Evolutionary conservation across 1,140 invertebrate species (phyloP).

Genomic region (Cherax destructor): DNA sequence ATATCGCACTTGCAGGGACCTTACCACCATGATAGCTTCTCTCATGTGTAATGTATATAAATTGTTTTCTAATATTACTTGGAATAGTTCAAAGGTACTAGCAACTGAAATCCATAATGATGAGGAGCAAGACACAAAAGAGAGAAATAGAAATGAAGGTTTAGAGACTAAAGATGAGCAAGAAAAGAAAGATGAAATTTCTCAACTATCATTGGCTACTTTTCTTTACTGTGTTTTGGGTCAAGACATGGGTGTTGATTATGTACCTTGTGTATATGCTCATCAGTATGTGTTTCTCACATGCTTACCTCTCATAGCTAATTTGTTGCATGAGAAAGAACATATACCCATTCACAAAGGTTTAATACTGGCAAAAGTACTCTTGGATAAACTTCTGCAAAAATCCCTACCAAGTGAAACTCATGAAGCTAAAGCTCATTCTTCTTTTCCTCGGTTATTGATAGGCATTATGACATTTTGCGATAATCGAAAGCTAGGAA

Average conservation of each 20-base stretch:
- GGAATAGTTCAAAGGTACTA: conserved; percentile 38
- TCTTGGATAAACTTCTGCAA: conserved; percentile 48
- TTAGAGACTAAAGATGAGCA: conserved; percentile 4
- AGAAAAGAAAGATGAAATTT: conserved; percentile 42
- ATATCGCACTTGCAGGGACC: conserved; percentile 20
- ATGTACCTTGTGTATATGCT: conserved; percentile 46
- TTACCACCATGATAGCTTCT: conserved; percentile 22
- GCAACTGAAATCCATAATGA: conserved; percentile 14
- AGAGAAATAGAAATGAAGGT: neutral
- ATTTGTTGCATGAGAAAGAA: conserved; percentile 38
- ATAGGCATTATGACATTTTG: conserved; percentile 52
- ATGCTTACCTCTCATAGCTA: conserved; percentile 48
- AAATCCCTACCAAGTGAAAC: conserved; percentile 37
- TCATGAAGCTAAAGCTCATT: conserved; percentile 51
- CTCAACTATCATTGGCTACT: conserved; percentile 50
- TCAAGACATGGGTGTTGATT: conserved; percentile 52
- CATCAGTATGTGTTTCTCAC: conserved; percentile 53
- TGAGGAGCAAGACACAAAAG: neutral
- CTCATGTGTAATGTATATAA: conserved; percentile 43
- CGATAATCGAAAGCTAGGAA: conserved; percentile 39
- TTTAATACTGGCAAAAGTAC: conserved; percentile 21
- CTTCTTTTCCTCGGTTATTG: conserved; percentile 51
- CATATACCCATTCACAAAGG: conserved; percentile 53
- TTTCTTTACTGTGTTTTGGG: conserved; percentile 54
- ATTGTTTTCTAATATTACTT: conserved; percentile 32